Conservation (phyloP, 2,797 vertebrate species). For the Chrysolophus pictus region DNA sequence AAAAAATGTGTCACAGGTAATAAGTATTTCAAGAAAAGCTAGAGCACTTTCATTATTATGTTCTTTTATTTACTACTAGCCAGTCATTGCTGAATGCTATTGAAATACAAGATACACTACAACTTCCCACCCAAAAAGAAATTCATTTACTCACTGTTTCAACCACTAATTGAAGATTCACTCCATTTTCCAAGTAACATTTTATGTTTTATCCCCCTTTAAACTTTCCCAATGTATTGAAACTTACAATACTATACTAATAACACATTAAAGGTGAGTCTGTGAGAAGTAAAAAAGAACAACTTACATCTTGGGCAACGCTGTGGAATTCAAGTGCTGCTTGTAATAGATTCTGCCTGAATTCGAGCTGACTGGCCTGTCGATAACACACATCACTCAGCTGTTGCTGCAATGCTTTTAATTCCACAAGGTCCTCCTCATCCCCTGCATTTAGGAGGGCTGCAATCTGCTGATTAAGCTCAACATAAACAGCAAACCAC, state of each 20-base stretch:
- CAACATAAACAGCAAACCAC: constrained; percentile 99
- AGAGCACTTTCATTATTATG: background rate
- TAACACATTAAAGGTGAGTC: background rate
- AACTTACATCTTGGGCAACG: constrained; percentile 92
- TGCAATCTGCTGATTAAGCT: constrained; percentile 98
- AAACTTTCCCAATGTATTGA: background rate
- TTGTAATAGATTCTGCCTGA: constrained; percentile 94
- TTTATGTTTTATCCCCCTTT: background rate
- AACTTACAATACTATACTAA: background rate
- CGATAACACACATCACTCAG: constrained; percentile 97
- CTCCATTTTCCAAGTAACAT: background rate
- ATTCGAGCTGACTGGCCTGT: constrained; percentile 96
- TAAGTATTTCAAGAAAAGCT: background rate
- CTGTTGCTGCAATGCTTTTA: constrained; percentile 94
- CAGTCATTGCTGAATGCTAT: background rate
- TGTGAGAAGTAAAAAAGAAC: background rate
- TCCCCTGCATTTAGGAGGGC: constrained; percentile 92
- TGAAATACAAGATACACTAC: background rate
- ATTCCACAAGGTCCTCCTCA: constrained; percentile 93
- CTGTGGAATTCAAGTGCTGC: constrained; percentile 94
- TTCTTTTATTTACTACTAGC: background rate
- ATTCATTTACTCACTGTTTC: background rate
- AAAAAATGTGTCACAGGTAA: background rate
- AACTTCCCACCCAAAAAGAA: background rate
- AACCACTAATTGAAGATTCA: background rate